phyloP scores from a whole-genome alignment of 2,113 vertebrate genomes.

The Asarcornis scutulata region DNA sequence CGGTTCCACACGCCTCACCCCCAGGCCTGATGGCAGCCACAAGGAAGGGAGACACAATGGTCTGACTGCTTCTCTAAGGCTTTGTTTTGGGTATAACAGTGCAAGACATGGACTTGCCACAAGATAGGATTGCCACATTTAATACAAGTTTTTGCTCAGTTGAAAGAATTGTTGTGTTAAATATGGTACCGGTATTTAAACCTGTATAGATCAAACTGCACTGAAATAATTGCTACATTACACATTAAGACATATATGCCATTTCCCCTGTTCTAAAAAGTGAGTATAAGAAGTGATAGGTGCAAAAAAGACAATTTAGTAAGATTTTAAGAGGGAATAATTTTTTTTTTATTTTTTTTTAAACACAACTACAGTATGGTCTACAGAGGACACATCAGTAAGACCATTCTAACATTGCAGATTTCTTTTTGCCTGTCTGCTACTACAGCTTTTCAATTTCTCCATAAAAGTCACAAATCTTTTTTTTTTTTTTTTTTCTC shows the following conservation, averaged over 20 bases:
- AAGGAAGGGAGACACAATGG: background rate
- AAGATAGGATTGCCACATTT: background rate
- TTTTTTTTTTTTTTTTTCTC: background rate
- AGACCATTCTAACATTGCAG: background rate
- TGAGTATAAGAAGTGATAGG: background rate
- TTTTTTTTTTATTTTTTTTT: background rate
- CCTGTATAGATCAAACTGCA: background rate
- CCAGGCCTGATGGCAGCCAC: background rate
- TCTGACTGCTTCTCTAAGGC: background rate
- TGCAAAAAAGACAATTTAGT: background rate
- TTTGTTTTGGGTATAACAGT: background rate
- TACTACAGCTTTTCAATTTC: background rate
- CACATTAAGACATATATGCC: background rate
- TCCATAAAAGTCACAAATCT: background rate
- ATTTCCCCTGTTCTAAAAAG: background rate
- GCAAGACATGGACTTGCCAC: rapidly evolving
- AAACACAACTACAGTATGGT: background rate
- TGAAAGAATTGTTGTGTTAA: background rate
- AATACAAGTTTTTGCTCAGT: background rate
- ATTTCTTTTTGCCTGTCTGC: background rate
- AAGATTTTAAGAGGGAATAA: background rate
- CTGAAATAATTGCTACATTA: background rate
- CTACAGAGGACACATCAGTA: background rate
- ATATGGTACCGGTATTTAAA: no score
- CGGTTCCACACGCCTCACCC: no score